Conservation (phyloP, 2,888 invertebrate genomes). For the Phorcus lineatus region DNA sequence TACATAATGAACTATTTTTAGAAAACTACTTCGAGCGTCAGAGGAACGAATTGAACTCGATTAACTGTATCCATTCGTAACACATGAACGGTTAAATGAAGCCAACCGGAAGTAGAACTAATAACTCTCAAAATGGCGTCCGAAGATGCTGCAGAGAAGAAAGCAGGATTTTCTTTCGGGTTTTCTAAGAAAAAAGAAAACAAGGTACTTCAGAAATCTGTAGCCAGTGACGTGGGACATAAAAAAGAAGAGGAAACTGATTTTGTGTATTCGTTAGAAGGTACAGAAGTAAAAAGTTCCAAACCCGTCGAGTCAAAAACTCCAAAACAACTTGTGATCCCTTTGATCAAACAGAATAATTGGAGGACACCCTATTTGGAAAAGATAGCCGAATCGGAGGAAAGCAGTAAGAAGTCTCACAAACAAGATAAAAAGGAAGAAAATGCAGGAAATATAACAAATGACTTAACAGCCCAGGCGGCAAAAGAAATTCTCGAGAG, state of each 20-base stretch:
- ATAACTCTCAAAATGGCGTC: conserved; percentile 31
- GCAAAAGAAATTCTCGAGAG: conserved; percentile 67
- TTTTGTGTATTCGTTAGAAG: conserved; percentile 56
- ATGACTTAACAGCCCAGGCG: conserved; percentile 58
- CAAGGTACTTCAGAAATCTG: conserved; percentile 48
- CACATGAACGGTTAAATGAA: background rate
- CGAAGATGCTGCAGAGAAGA: conserved; percentile 36
- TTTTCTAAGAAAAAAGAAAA: conserved; percentile 59
- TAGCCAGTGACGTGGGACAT: conserved; percentile 40
- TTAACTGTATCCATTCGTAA: background rate
- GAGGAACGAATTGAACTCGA: too few relatives aligned
- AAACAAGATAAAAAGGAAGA: conserved; percentile 19
- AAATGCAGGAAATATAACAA: conserved; percentile 30
- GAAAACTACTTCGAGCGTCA: too few relatives aligned
- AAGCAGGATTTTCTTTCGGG: conserved; percentile 55
- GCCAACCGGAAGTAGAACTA: background rate
- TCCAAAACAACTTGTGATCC: conserved; percentile 70
- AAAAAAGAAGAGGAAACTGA: conserved; percentile 47
- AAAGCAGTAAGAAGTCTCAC: too few relatives aligned
- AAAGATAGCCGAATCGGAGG: conserved; percentile 18
- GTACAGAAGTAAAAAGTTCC: conserved; percentile 52
- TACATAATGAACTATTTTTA: too few relatives aligned
- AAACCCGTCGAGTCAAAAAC: conserved; percentile 47
- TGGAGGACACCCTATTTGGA: conserved; percentile 63
- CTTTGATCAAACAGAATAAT: conserved; percentile 74